Percentiles rank a stretch among this genome's conserved stretches.
Conservation (phyloP, 2,888 invertebrate genomes). For the Eilema griseolum region DNA sequence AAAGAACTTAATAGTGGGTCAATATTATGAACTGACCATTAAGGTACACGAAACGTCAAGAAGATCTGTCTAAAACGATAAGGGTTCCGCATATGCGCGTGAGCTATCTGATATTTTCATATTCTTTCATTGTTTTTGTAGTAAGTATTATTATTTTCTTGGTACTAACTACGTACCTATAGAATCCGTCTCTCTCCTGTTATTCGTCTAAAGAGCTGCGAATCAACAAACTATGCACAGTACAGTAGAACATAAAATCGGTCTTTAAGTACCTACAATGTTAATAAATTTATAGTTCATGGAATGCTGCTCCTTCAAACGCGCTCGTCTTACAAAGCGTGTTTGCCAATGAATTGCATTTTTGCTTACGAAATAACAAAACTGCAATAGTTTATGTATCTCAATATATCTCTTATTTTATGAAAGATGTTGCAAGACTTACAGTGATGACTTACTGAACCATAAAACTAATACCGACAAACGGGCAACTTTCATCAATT, state of each 20-base stretch:
- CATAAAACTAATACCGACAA: conserved; percentile 49
- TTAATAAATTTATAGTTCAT: conserved; percentile 45
- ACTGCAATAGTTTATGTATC: conserved; percentile 16
- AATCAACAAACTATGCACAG: conserved; percentile 32
- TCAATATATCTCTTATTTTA: conserved; percentile 18
- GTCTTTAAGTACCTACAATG: conserved; percentile 41
- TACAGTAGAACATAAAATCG: conserved; percentile 39
- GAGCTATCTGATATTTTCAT: conserved; percentile 22
- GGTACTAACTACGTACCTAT: background rate
- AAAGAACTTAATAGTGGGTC: conserved; percentile 67
- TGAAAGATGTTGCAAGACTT: conserved; percentile 19
- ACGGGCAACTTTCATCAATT: conserved; percentile 70
- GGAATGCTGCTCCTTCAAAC: conserved; percentile 37
- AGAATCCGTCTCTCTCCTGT: conserved; percentile 21
- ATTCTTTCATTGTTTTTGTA: conserved; percentile 21
- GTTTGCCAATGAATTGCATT: conserved; percentile 38
- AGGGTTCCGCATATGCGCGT: conserved; percentile 39
- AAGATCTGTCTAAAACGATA: background rate
- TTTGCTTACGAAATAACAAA: conserved; percentile 24
- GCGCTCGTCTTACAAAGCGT: conserved; percentile 34
- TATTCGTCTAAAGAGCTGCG: conserved; percentile 22
- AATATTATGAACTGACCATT: conserved; percentile 60
- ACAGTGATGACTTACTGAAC: conserved; percentile 31
- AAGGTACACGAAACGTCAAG: conserved; percentile 61
- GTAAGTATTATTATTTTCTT: background rate